phyloP scores from a whole-genome alignment of 2,888 invertebrate species.

The Peribatodes rhomboidaria region DNA sequence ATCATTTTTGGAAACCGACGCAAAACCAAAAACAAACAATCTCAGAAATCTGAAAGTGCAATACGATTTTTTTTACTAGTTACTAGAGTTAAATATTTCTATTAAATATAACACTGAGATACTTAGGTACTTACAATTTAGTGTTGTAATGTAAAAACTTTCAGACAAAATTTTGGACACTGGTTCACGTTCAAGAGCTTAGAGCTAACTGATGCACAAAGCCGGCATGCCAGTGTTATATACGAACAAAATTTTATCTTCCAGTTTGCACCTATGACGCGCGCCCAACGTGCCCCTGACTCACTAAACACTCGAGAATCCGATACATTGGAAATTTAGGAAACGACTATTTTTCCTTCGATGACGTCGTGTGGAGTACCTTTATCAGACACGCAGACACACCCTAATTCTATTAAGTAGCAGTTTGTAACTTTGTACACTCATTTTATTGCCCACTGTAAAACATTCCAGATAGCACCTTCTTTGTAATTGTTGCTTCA shows the following conservation, averaged over 20 bases:
- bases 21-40: no score
- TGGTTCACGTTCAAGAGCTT: slow-evolving; percentile 30
- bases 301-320: slow-evolving; percentile 32
- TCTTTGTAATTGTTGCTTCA: slow-evolving; percentile 18
- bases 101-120: no score
- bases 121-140: slow-evolving; percentile 22
- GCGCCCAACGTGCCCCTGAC: no score
- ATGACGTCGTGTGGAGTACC: slow-evolving; percentile 30
- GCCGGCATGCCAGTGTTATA: slow-evolving; percentile 33
- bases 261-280: slow-evolving; percentile 35
- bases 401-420: slow-evolving; percentile 29
- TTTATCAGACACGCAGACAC: slow-evolving; percentile 25
- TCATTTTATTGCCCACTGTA: slow-evolving; percentile 16
- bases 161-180: slow-evolving; percentile 30
- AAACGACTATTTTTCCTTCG: slow-evolving; percentile 34
- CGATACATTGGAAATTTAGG: slow-evolving; percentile 39
- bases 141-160: slow-evolving; percentile 15
- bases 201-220: slow-evolving; percentile 37
- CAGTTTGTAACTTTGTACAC: not conserved
- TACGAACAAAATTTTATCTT: slow-evolving; percentile 40
- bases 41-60: no score
- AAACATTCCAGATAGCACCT: slow-evolving; percentile 28
- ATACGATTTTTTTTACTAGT: no score
- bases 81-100: no score
- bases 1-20: no score